Conservation (phyloP, 2,797 vertebrate species). For the Coendou prehensilis region DNA sequence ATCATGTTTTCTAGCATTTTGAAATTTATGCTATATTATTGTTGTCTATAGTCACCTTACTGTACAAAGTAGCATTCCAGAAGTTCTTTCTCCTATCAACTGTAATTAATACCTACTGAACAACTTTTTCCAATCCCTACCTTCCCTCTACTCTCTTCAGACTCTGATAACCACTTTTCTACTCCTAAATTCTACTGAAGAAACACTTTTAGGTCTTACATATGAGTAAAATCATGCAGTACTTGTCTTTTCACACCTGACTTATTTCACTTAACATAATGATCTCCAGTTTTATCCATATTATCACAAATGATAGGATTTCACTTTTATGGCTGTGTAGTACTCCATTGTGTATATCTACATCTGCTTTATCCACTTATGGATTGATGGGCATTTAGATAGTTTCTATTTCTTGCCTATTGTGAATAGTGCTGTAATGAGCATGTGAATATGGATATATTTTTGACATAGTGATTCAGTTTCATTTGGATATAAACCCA, state of each 20-base stretch:
- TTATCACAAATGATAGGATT: neutral
- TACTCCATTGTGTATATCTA: neutral
- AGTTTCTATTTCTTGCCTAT: neutral
- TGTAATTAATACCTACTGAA: neutral
- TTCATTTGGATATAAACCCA: neutral
- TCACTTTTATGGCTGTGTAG: neutral
- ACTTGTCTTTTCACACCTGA: neutral
- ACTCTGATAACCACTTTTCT: neutral
- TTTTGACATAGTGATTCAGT: neutral
- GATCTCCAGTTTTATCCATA: neutral
- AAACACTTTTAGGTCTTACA: neutral
- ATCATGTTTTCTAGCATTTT: neutral
- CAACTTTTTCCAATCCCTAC: neutral
- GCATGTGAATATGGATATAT: neutral
- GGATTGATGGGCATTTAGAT: neutral
- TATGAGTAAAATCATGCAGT: neutral
- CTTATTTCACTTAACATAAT: neutral
- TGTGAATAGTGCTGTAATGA: neutral
- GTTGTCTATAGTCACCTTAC: neutral
- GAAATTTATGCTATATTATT: neutral
- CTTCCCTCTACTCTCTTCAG: neutral
- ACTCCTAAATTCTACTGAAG: neutral
- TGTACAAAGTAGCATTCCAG: neutral
- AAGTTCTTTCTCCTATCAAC: neutral
- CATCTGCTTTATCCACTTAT: neutral